These are phyloP conservation scores for Abscondita cerata DNA, from an alignment of 2,888 invertebrate species.

Conservation along the genomic window DNA sequence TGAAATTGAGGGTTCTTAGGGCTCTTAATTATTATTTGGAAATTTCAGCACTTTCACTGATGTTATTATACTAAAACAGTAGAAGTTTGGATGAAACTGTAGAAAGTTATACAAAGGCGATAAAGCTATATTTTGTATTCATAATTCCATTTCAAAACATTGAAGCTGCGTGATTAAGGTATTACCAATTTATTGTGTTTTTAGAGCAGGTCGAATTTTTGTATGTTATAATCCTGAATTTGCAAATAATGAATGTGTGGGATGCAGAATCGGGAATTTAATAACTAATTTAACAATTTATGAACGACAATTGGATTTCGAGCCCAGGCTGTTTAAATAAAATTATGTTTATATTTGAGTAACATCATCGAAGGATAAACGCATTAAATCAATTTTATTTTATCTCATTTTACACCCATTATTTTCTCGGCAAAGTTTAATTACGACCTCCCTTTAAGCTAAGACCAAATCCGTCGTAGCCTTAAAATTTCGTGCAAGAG, in stretches of 20 bases:
- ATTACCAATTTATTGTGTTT: conserved; percentile 20
- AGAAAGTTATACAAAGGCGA: conserved; percentile 2
- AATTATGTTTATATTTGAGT: conserved; percentile 19
- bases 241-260: conserved; percentile 16
- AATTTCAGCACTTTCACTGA: conserved; percentile 22
- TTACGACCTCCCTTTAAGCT: conserved; percentile 6
- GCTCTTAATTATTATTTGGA: conserved; percentile 24
- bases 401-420: conserved; percentile 4
- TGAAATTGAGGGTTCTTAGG: conserved; percentile 13
- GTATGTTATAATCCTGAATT: conserved; percentile 13
- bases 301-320: conserved; percentile 20
- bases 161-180: conserved; percentile 14
- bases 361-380: not conserved
- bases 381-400: conserved; percentile 5
- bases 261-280: conserved; percentile 20
- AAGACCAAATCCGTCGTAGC: conserved; percentile 11
- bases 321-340: conserved; percentile 23
- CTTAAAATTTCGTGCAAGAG: conserved; percentile 16
- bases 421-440: conserved; percentile 9
- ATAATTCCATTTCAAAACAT: conserved; percentile 22
- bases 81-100: conserved; percentile 11
- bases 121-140: conserved; percentile 5
- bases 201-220: conserved; percentile 15
- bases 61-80: conserved; percentile 7
- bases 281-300: conserved; percentile 29